Percentiles rank a stretch among this genome's conserved stretches.
These are phyloP conservation scores for Psittacara wagleri DNA, from an alignment of 2,113 vertebrate species.

Conservation along the genomic window DNA sequence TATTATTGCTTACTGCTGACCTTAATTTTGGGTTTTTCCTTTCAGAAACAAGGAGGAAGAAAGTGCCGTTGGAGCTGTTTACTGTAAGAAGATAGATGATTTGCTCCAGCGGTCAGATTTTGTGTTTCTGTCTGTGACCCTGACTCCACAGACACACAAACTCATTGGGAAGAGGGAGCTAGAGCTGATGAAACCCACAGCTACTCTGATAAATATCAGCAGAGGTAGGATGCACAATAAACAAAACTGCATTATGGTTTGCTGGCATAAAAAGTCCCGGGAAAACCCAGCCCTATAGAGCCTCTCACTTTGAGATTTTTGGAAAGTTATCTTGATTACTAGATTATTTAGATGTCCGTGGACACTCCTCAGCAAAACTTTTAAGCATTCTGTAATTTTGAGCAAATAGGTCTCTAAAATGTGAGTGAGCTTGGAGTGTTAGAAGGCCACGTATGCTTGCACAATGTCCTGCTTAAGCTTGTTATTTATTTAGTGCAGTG, in stretches of 20 bases:
- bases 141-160: constrained; percentile 71
- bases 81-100: constrained; percentile 75
- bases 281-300: not conserved
- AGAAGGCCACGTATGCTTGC: not conserved
- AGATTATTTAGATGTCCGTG: not conserved
- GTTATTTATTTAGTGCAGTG: not conserved
- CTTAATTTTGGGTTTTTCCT: not conserved
- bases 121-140: constrained; percentile 71
- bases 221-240: constrained; percentile 71
- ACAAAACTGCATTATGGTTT: not conserved
- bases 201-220: constrained; percentile 79
- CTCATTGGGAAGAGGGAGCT: constrained; percentile 79
- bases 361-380: not conserved
- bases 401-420: not conserved
- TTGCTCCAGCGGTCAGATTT: constrained; percentile 80
- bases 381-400: not conserved
- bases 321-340: not conserved
- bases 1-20: not conserved
- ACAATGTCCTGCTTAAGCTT: not conserved
- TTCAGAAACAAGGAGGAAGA: constrained; percentile 77
- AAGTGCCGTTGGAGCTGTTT: constrained; percentile 72
- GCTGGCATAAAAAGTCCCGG: not conserved
- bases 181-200: constrained; percentile 77
- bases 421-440: not conserved
- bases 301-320: not conserved